Base-by-base conservation (phyloP, 2,797 vertebrate species). In the Myripristis jacobus region DNA sequence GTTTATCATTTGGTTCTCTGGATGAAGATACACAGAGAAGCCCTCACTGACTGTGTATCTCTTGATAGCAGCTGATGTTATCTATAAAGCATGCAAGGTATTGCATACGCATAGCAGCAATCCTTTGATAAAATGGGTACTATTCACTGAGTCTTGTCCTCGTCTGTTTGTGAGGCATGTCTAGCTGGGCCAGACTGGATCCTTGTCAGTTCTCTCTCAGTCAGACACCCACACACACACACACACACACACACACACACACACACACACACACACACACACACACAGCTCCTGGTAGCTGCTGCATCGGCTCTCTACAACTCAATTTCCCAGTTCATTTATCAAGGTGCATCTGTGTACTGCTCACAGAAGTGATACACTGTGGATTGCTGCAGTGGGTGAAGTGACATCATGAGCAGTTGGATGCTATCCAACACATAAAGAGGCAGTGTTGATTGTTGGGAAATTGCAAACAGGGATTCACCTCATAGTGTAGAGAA, bases 401-500 rank as follows among this genome's bases (percentile, higher is more conserved):
- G 44, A 21, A 21, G 9, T 47, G 44, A 19, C n/a, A 21, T 21
- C 19, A 19, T 47, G 44, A 8, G 8, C n/a, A 21, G 18, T 46
- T 18, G 15, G 43, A 2, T 13, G 46, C 2, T 18, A 16, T 18
- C 13, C 4, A 47, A 50, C 22, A 38, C 19, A n/a, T n/a, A 29
- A 48, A 50, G 47, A 11, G 41, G 13, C 29, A 34, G 11, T 25
- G 24, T 50, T 22, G 58, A 44, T 18, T 12, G 11, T 2, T 10
- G 38, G 50, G 24, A 16, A 15, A 1, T 2, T 8, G 19, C 1
- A 9, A n/a, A 59, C 50, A 21, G 24, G 3, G 48, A 4, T 81
- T 93, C 81, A 98, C 98, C 98, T 97, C 98, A 99, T 99, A 0
- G 98, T 99, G 83, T 99, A 99, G 54, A 99, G 95, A 15, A 99